Percentiles rank a stretch among this genome's conserved stretches.
These are phyloP conservation scores for Pyrocoelia pectoralis DNA, from an alignment of 2,888 invertebrate genomes.

Conservation along the genomic window DNA sequence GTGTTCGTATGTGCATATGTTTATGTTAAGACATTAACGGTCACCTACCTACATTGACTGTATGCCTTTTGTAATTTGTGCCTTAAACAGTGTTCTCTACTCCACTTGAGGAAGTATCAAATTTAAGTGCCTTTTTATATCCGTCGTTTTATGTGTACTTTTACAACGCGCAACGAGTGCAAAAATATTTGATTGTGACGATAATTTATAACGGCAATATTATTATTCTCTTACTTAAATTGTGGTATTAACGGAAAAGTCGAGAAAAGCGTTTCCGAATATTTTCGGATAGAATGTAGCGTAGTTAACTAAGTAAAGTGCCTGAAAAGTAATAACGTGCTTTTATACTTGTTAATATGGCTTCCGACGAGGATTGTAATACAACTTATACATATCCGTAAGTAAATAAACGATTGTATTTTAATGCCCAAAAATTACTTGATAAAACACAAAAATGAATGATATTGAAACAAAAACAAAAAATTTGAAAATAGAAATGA, in stretches of 20 bases:
- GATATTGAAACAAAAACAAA: background rate
- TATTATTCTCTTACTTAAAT: background rate
- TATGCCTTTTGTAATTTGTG: constrained; percentile 19
- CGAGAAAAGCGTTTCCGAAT: no score
- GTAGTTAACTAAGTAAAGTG: constrained; percentile 25
- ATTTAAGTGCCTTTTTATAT: constrained; percentile 10
- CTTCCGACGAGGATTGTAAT: constrained; percentile 60
- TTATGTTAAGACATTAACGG: constrained; percentile 39
- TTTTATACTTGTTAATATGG: constrained; percentile 49
- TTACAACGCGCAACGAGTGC: constrained; percentile 7
- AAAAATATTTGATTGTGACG: constrained; percentile 28
- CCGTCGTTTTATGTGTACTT: constrained; percentile 6
- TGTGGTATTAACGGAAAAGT: background rate
- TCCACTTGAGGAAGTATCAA: constrained; percentile 6
- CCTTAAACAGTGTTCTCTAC: constrained; percentile 16
- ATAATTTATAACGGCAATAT: constrained; percentile 8
- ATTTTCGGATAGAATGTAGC: constrained; percentile 24
- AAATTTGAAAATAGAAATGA: no score
- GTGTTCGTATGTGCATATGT: constrained; percentile 40
- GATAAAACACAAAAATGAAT: background rate
- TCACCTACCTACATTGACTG: constrained; percentile 26
- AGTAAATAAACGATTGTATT: constrained; percentile 43
- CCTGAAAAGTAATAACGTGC: constrained; percentile 4
- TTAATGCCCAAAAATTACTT: background rate
- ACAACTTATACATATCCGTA: constrained; percentile 57